Conservation (phyloP, 2,888 invertebrate genomes). For the Augiades crinisus region DNA sequence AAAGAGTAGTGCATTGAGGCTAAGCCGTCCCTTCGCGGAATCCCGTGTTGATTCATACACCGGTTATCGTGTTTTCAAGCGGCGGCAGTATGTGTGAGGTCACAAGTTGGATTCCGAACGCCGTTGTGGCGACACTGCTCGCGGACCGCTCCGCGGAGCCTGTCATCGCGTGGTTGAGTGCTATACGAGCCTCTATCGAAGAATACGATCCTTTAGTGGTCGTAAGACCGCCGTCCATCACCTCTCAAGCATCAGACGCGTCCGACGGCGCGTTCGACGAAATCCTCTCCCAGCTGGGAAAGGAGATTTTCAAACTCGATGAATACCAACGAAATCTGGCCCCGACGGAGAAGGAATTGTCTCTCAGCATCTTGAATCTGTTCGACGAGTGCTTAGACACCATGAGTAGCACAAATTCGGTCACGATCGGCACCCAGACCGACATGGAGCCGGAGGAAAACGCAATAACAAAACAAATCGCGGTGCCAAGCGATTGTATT, state of each 20-base stretch:
- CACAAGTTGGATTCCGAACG: conserved; percentile 77
- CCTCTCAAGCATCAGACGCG: conserved; percentile 40
- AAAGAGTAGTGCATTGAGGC: conserved; percentile 33
- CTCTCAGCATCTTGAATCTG: conserved; percentile 69
- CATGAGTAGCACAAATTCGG: conserved; percentile 43
- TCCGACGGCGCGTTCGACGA: conserved; percentile 71
- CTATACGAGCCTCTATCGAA: conserved; percentile 60
- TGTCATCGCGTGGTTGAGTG: conserved; percentile 67
- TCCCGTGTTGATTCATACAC: conserved; percentile 73
- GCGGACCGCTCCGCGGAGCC: conserved; percentile 58
- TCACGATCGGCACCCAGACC: conserved; percentile 30
- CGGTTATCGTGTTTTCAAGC: conserved; percentile 66
- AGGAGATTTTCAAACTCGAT: conserved; percentile 73
- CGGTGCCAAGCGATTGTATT: conserved; percentile 29
- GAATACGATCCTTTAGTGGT: conserved; percentile 69
- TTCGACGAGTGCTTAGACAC: conserved; percentile 72
- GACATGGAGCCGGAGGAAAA: conserved; percentile 27
- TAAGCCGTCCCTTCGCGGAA: conserved; percentile 70
- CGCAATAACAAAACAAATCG: conserved; percentile 30
- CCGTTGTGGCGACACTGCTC: conserved; percentile 69
- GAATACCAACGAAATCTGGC: conserved; percentile 63
- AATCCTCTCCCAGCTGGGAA: conserved; percentile 71
- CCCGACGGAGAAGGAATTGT: conserved; percentile 56
- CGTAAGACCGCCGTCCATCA: conserved; percentile 47
- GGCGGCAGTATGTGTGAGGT: conserved; percentile 62